Evolutionary conservation across 2,888 invertebrate species (phyloP).

Genomic region (Lepeophtheirus nordmannii): DNA sequence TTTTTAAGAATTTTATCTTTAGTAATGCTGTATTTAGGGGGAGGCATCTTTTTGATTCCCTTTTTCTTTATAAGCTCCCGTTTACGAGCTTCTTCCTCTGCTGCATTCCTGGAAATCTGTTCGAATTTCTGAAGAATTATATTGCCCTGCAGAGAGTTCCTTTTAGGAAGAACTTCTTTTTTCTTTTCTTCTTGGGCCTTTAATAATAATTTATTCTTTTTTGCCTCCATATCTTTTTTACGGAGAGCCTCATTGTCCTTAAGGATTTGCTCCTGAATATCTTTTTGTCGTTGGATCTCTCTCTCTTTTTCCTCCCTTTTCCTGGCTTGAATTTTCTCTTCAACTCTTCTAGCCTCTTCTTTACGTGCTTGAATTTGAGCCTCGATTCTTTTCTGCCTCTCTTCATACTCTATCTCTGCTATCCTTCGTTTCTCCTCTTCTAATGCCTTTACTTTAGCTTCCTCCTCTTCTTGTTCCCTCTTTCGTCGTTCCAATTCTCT

Average conservation of each 20-base stretch:
- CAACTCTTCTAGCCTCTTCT: slow-evolving; percentile 14
- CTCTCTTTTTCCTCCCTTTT: slow-evolving; percentile 8
- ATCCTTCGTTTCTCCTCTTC: slow-evolving; percentile 13
- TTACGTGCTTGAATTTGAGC: background rate
- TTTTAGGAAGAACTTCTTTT: slow-evolving; percentile 4
- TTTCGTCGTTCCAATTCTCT: background rate
- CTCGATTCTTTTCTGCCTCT: slow-evolving; percentile 6
- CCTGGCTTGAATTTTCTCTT: slow-evolving; percentile 5
- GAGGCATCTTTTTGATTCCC: background rate
- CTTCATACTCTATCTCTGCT: slow-evolving; percentile 5
- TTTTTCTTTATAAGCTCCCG: background rate
- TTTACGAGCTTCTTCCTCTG: slow-evolving; percentile 12
- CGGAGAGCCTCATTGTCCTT: background rate
- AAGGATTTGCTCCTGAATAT: background rate
- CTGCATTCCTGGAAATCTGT: slow-evolving; percentile 7
- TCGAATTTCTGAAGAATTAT: slow-evolving; percentile 17
- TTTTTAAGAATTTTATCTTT: background rate
- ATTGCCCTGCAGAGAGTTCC: background rate
- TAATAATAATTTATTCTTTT: slow-evolving; percentile 3
- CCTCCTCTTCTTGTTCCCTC: slow-evolving; percentile 13
- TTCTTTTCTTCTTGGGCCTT: background rate
- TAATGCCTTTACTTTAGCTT: slow-evolving; percentile 5
- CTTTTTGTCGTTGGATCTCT: background rate
- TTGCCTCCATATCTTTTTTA: slow-evolving; percentile 11
- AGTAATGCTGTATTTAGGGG: background rate